Percentiles rank a stretch among this genome's conserved stretches.
Conservation (phyloP, 2,113 vertebrate species). For the Rhinolophus sinicus region DNA sequence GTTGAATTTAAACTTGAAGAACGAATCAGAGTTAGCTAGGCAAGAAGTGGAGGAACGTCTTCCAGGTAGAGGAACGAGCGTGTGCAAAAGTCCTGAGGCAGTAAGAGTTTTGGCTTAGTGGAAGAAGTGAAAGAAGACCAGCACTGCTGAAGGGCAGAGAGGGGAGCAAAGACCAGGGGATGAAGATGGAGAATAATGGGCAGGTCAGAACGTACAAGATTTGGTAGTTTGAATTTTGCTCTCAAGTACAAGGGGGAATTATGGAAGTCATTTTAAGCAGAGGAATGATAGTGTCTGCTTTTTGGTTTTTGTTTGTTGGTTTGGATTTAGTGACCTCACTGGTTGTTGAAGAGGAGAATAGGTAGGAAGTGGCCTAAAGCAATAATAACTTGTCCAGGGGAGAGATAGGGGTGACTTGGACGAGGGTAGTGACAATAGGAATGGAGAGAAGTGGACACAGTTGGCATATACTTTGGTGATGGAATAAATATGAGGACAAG, state of each 20-base stretch:
- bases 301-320: not conserved
- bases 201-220: not conserved
- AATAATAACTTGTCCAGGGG: not conserved
- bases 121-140: not conserved
- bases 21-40: not conserved
- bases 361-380: not conserved
- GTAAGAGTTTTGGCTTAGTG: not conserved
- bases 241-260: not conserved
- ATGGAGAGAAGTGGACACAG: not conserved
- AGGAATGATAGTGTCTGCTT: not conserved
- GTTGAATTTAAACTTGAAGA: not conserved
- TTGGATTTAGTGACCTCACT: not conserved
- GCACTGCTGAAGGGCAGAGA: not conserved
- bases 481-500: not conserved
- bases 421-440: not conserved
- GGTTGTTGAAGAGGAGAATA: not conserved
- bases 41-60: not conserved
- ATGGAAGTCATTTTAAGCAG: not conserved
- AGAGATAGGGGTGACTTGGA: not conserved
- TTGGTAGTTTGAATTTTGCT: conserved; percentile 22
- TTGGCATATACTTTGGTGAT: not conserved
- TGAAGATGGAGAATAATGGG: not conserved
- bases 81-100: not conserved
- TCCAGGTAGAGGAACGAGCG: not conserved
- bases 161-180: not conserved